Evolutionary conservation across 2,888 invertebrate genomes (phyloP).

Genomic region (Cheilosia pagana): DNA sequence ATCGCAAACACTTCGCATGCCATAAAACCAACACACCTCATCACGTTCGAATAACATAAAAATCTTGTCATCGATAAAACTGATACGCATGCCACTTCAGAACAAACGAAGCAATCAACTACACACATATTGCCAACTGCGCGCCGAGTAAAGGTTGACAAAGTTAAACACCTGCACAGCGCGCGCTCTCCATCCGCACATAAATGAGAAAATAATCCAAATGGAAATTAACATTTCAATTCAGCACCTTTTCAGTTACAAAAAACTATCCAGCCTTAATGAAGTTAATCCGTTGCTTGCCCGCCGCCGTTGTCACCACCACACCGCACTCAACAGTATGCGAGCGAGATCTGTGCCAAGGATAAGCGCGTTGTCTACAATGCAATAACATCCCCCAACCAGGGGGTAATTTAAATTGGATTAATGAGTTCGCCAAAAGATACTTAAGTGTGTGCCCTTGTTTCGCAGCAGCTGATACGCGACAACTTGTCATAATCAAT

Average conservation of each 20-base stretch:
- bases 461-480: constrained; percentile 63
- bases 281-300: constrained; percentile 67
- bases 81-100: constrained; percentile 37
- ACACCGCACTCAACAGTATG: background rate
- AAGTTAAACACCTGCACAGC: constrained; percentile 50
- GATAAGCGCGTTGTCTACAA: constrained; percentile 60
- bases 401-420: constrained; percentile 71
- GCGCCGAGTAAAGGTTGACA: constrained; percentile 5
- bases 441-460: constrained; percentile 26
- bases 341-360: constrained; percentile 64
- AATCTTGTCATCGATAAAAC: constrained; percentile 69
- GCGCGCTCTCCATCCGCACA: constrained; percentile 13
- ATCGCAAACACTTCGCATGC: constrained; percentile 42
- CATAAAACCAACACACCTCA: constrained; percentile 42
- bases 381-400: constrained; percentile 62
- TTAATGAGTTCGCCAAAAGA: constrained; percentile 71
- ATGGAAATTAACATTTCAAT: constrained; percentile 69
- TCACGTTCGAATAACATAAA: constrained; percentile 72
- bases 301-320: constrained; percentile 42
- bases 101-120: constrained; percentile 33
- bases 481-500: constrained; percentile 74
- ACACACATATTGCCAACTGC: constrained; percentile 8
- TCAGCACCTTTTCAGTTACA: constrained; percentile 67
- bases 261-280: constrained; percentile 51
- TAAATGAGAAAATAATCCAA: constrained; percentile 55